A percentile compares a stretch with the other conserved stretches of the same genome.
These are phyloP conservation scores for Sturnira hondurensis DNA, from an alignment of 2,113 vertebrate species.

Conservation along the genomic window DNA sequence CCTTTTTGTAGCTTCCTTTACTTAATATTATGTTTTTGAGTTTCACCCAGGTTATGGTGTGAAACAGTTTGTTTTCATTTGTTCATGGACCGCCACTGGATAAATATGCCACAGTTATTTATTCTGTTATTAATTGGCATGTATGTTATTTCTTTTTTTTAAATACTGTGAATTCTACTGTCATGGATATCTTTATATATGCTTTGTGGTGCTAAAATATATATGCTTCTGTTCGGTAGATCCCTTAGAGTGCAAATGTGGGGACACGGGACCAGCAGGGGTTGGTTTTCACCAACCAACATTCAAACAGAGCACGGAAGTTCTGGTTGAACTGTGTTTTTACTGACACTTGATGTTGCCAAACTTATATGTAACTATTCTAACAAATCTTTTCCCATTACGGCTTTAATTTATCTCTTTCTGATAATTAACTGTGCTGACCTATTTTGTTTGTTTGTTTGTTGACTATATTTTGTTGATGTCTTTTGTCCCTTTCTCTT, in stretches of 20 bases:
- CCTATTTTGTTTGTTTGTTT: neutral
- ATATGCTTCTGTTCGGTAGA: neutral
- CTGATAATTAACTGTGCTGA: neutral
- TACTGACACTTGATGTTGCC: neutral
- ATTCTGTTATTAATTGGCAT: neutral
- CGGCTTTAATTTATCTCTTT: neutral
- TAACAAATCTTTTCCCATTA: neutral
- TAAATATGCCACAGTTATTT: neutral
- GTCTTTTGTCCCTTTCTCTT: neutral
- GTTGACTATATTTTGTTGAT: neutral
- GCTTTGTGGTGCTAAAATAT: neutral
- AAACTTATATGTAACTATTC: neutral
- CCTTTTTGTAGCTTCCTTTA: neutral
- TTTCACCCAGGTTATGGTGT: neutral
- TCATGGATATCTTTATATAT: neutral
- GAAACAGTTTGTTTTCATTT: neutral
- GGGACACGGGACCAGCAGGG: fast-evolving
- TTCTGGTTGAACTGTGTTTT: neutral
- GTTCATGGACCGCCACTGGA: neutral
- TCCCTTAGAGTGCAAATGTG: neutral
- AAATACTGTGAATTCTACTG: neutral
- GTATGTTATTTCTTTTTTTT: neutral
- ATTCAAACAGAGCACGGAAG: neutral
- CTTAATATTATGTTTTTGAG: neutral
- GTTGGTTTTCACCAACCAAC: neutral